A percentile compares a stretch with the other conserved stretches of the same genome.
Evolutionary conservation across 2,888 invertebrate species (phyloP).

Genomic region (Eilema depressum): DNA sequence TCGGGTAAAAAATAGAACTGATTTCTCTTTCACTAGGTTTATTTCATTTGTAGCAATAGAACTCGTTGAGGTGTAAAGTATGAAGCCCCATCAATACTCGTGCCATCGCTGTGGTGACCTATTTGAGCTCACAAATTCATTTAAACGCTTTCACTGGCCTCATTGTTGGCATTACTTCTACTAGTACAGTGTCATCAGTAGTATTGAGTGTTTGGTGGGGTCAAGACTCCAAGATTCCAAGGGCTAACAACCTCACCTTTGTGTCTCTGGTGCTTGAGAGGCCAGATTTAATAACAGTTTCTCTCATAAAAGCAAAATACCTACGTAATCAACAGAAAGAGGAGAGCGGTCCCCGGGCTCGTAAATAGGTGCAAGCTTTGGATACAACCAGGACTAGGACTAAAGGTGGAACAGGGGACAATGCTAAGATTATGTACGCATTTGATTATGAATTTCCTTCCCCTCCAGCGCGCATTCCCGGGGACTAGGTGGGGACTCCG

Average conservation of each 20-base stretch:
- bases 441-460: too few relatives aligned
- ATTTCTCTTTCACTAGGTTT: not conserved
- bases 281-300: too few relatives aligned
- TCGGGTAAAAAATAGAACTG: too few relatives aligned
- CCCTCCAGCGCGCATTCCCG: too few relatives aligned
- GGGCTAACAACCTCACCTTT: not conserved
- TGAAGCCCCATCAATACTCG: constrained; percentile 22
- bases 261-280: not conserved
- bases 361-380: too few relatives aligned
- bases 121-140: constrained; percentile 15
- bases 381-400: too few relatives aligned
- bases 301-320: too few relatives aligned
- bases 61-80: not conserved
- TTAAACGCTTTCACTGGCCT: constrained; percentile 14
- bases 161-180: not conserved
- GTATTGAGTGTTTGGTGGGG: not conserved
- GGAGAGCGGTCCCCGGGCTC: too few relatives aligned
- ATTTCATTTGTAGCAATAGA: not conserved
- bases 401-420: too few relatives aligned
- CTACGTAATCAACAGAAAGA: too few relatives aligned
- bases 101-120: constrained; percentile 16
- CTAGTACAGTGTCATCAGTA: not conserved
- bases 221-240: not conserved
- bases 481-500: too few relatives aligned
- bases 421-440: too few relatives aligned